Base-by-base conservation (phyloP, 1,140 invertebrate species). In the Fopius arisanus region DNA sequence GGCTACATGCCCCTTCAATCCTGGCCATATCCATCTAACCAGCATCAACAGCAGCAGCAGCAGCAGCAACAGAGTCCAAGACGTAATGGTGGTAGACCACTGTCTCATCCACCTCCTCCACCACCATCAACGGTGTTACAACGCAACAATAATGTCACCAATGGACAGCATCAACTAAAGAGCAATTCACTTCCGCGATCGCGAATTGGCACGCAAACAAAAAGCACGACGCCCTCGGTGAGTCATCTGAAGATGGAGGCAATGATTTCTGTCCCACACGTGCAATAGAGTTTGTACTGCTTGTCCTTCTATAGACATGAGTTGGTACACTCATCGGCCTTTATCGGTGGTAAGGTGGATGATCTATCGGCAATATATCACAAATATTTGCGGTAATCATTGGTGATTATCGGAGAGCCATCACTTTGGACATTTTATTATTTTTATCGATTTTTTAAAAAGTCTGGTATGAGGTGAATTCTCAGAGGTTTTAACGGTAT, bases 91-190 rank as follows among this genome's bases (percentile, higher is more conserved):
- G 69, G 65, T 40, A 83, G 86, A 78, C 86, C 84, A 4, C 77
- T 87, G 29, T 87, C 85, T 9, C 83, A 86, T 69, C 86, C 85
- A 31, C 86, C 86, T 28, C 86, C 86, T 0, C 83, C 83, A 14
- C 86, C 86, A 7, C 77, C 81, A 21, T 79, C 83, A 81, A 66
- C 81, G 80, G 31, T 82, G 82, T 23, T 80, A 73, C 29, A 68
- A 62, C 41, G 43, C 9, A 65, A 33, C 28, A 65, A 29, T 63
- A 29, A 31, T 29, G n/a, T 33, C 62, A 65, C n/a, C 62, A 65
- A 65, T 16, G 72, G 63, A 41, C 40, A 73, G 31, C 68, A 71
- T 65, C 80, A 77, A 62, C 74, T 73, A 68, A 85, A 83, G 75
- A 80, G 74, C 68, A 78, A 79, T 33, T 82, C 84, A 12, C 78